Evolutionary conservation across 2,888 invertebrate species (phyloP), one percentile per base, ranked within the genome.

Genomic region (Pachycephus smyrnensis): DNA sequence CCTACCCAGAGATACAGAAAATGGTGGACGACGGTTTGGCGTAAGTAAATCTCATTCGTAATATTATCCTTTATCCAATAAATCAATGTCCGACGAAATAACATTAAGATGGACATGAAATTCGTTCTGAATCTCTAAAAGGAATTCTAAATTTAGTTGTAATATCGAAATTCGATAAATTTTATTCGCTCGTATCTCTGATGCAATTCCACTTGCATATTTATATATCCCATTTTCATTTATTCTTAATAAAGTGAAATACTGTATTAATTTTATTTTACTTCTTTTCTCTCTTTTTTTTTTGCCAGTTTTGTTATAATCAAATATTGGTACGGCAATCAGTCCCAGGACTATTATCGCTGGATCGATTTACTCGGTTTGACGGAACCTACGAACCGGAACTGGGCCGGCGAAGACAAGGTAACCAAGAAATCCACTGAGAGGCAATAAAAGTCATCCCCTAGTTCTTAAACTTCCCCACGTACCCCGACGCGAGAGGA

Each of bases 11-110:
- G 82, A 94, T 97, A 31, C 95, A 95, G 85, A 95, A 95, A 87
- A 95, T 96, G 94, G 94, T 97, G 31, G 96, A 96, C 86, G 96
- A 96, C 87, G 96, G 96, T 35, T 92, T 97, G 36, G 95, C 96
- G 96, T 96, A 91, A 93, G 94, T 9, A 23, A 55, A 55, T 55
- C 9, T 23, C 55, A 23, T 55, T 23, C 23, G 2, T 23, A 9
- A 55, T 9, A 55, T 23, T 55, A 55, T 23, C 9, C 9, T 1
- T 0, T 55, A 23, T 23, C 23, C 23, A 9, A 55, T 55, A 23
- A 23, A 55, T 55, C 15, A 23, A 40, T 55, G 1, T 4, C 6
- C 6, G 23, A 9, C 0, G 6, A 9, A 55, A 55, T 9, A 55
- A 23, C 15, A 9, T 55, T 23, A 9, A 55, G 23, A 2, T 6